A percentile compares a stretch with the other conserved stretches of the same genome.
Evolutionary conservation across 2,888 invertebrate genomes (phyloP).

Genomic region (Luperina testacea): DNA sequence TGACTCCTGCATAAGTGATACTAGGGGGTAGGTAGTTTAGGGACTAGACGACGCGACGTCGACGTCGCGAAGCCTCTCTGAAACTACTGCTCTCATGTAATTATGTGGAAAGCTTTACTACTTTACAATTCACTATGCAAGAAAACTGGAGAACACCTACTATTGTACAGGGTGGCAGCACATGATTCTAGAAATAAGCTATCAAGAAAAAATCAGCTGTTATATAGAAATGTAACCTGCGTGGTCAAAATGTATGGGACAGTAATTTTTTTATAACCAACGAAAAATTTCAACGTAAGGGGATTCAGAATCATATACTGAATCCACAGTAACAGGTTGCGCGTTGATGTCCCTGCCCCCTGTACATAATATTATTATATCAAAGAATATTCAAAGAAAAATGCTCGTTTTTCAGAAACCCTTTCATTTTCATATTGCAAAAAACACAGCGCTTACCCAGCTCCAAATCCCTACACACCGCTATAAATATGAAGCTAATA

Average conservation of each 20-base stretch:
- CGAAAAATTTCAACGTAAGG: too few species aligned
- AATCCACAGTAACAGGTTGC: not conserved
- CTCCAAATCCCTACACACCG: slow-evolving; percentile 41
- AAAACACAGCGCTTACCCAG: slow-evolving; percentile 36
- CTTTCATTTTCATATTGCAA: slow-evolving; percentile 40
- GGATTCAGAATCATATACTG: not conserved
- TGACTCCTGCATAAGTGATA: slow-evolving; percentile 74
- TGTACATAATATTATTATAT: not conserved
- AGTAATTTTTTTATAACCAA: not conserved
- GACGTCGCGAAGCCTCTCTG: slow-evolving; percentile 42
- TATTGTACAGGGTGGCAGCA: not conserved
- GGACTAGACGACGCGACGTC: slow-evolving; percentile 37
- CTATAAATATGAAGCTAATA: slow-evolving; percentile 57
- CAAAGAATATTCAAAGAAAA: slow-evolving; percentile 9
- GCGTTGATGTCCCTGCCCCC: not conserved
- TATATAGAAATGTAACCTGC: not conserved
- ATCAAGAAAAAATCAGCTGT: not conserved
- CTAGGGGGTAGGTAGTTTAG: slow-evolving; percentile 56
- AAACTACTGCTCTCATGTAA: slow-evolving; percentile 53
- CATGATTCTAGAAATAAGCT: not conserved
- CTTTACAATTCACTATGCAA: slow-evolving; percentile 32
- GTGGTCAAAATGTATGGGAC: too few species aligned
- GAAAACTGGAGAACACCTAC: not conserved
- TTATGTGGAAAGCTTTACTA: slow-evolving; percentile 48
- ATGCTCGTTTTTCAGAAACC: slow-evolving; percentile 12